Evolutionary conservation across 2,797 vertebrate genomes (phyloP).

Genomic region (Neosilurus hyrtlii): DNA sequence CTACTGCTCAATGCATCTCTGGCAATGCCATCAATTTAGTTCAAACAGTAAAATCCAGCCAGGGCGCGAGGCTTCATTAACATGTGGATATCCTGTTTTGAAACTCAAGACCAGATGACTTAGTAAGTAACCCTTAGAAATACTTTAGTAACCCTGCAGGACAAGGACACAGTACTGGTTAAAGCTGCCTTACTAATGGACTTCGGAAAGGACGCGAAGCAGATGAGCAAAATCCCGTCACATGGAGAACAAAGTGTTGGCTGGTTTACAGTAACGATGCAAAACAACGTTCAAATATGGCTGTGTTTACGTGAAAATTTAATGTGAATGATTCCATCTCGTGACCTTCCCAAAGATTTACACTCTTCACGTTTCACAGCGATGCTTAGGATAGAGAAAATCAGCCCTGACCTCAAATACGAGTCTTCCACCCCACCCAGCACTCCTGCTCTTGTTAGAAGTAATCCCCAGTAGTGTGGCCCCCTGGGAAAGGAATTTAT

Average conservation of each 20-base stretch:
- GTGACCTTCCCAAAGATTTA: not conserved
- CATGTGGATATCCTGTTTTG: constrained; percentile 40
- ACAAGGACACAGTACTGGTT: constrained; percentile 23
- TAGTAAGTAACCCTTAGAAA: too few species aligned
- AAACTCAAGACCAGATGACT: constrained; percentile 61
- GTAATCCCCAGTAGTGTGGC: constrained; percentile 23
- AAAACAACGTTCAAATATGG: not conserved
- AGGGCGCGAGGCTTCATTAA: not conserved
- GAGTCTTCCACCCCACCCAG: too few species aligned
- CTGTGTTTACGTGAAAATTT: not conserved
- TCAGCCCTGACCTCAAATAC: too few species aligned
- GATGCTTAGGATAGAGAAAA: too few species aligned
- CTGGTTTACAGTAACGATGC: not conserved
- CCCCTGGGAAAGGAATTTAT: constrained; percentile 14
- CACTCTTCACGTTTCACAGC: too few species aligned
- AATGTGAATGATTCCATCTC: not conserved
- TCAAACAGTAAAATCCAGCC: not conserved
- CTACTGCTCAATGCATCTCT: not conserved
- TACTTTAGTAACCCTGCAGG: constrained; percentile 66
- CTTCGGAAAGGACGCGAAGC: not conserved
- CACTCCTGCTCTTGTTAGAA: not conserved
- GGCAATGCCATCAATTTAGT: constrained; percentile 1
- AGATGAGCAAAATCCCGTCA: too few species aligned
- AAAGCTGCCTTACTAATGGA: not conserved
- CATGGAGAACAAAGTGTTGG: too few species aligned